These are phyloP conservation scores for Cryptomyrus ogoouensis DNA, from an alignment of 2,113 vertebrate species.

Conservation along the genomic window DNA sequence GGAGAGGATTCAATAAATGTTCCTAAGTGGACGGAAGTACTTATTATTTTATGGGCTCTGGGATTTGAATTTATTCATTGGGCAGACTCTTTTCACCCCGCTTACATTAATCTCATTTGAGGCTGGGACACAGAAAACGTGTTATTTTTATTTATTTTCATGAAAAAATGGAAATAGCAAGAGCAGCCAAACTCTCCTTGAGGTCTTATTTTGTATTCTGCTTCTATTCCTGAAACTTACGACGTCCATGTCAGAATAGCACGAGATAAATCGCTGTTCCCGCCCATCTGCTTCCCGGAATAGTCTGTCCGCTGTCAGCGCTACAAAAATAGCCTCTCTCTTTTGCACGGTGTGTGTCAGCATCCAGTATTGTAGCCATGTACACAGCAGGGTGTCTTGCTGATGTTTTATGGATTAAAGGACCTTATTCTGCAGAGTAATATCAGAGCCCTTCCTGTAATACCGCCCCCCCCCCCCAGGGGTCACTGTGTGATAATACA, in stretches of 20 bases:
- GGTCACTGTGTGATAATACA: neutral
- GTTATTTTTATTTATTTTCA: constrained; percentile 7
- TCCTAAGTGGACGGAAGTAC: neutral
- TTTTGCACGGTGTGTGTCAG: neutral
- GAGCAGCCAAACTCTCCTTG: neutral
- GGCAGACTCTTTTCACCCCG: neutral
- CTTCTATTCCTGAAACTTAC: neutral
- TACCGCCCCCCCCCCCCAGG: neutral
- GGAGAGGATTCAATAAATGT: neutral
- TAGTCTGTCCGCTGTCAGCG: neutral
- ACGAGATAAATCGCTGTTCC: neutral
- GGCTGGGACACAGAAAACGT: neutral
- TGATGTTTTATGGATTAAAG: neutral
- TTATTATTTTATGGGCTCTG: neutral
- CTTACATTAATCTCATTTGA: neutral
- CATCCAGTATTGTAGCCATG: neutral
- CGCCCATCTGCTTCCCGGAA: neutral
- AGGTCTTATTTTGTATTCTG: neutral
- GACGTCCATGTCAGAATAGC: neutral
- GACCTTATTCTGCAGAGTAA: neutral
- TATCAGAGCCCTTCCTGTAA: neutral
- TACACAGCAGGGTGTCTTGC: neutral
- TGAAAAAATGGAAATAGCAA: neutral
- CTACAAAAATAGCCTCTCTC: neutral
- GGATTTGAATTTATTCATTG: neutral